Conservation (phyloP, 2,113 vertebrate genomes). For the Dissostichus mawsoni region DNA sequence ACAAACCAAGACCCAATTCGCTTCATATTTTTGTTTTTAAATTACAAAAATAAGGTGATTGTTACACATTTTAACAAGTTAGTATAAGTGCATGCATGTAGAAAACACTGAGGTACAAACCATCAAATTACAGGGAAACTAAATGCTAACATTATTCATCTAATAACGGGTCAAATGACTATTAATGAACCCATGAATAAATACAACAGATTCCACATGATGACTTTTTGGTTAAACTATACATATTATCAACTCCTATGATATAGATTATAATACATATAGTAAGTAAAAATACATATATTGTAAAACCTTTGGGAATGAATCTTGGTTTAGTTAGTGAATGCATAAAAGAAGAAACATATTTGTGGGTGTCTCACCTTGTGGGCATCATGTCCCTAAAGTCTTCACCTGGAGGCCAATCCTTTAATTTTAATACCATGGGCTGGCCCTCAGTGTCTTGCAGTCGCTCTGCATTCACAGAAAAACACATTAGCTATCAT, state of each 20-base stretch:
- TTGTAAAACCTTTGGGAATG: not conserved
- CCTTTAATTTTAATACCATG: slow-evolving; percentile 99
- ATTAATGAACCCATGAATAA: not conserved
- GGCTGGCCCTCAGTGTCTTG: slow-evolving; percentile 92
- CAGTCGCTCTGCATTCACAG: slow-evolving; percentile 87
- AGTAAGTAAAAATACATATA: not conserved
- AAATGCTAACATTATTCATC: not conserved
- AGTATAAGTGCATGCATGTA: not conserved
- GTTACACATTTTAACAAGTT: not conserved
- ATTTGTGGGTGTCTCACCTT: slow-evolving; percentile 80
- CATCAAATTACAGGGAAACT: not conserved
- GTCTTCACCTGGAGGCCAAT: slow-evolving; percentile 99
- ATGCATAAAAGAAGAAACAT: not conserved
- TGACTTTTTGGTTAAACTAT: too few relatives aligned
- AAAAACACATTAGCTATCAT: slow-evolving; percentile 12
- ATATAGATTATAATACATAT: not conserved
- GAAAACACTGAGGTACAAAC: not conserved
- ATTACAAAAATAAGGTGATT: not conserved
- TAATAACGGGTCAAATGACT: not conserved
- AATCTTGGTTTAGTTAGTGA: not conserved
- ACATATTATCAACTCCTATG: not conserved
- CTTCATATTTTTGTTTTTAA: not conserved
- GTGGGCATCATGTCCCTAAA: slow-evolving; percentile 99
- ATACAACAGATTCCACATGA: not conserved
- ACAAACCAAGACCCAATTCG: not conserved